Evolutionary conservation across 2,113 vertebrate genomes (phyloP).

Genomic region (Leuciscus idus): DNA sequence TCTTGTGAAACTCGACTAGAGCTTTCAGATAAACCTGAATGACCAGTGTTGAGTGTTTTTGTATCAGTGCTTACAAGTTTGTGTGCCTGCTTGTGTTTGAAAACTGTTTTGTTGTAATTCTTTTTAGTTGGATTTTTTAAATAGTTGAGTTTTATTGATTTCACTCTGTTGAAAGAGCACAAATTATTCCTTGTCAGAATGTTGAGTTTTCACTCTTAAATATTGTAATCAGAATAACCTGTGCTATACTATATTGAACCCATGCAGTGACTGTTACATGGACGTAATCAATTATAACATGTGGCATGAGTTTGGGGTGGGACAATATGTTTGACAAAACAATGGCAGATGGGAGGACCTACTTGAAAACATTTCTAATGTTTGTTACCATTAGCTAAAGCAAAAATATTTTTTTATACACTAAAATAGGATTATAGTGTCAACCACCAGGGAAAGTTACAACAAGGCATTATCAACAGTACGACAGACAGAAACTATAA

Average conservation of each 20-base stretch:
- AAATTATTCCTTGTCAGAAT: not conserved
- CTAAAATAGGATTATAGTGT: not conserved
- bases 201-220: not conserved
- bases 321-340: not conserved
- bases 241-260: not conserved
- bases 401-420: not conserved
- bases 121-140: too few species aligned
- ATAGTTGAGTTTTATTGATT: not conserved
- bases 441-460: not conserved
- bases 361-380: not conserved
- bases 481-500: not conserved
- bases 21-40: slow-evolving; percentile 1
- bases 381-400: not conserved
- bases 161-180: not conserved
- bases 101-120: not conserved
- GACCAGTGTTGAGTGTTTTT: not conserved
- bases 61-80: not conserved
- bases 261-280: not conserved
- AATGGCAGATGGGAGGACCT: not conserved
- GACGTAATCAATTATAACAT: not conserved
- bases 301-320: too few species aligned
- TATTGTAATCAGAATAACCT: not conserved
- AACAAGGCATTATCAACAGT: not conserved
- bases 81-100: not conserved
- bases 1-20: not conserved